Base-by-base conservation (phyloP, 2,113 vertebrate genomes). In the Lipophrys pholis region DNA sequence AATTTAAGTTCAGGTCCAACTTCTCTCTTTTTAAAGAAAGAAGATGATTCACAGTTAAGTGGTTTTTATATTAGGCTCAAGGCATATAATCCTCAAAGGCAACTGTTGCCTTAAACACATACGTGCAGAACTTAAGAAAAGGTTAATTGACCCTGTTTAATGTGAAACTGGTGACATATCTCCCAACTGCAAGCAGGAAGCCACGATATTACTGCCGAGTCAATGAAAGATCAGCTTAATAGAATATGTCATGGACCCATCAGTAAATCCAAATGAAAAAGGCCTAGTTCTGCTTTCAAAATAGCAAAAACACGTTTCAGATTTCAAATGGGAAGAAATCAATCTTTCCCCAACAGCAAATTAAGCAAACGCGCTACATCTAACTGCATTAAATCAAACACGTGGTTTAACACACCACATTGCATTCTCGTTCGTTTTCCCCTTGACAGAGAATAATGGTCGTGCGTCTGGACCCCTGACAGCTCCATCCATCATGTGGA, bases 381-480 rank as follows among this genome's bases (percentile, higher is more conserved):
- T 8, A 39, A 8, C 30, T 38, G 7, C 11, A 60, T 11, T 1
- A 11, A n/a, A 14, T 39, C 8, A 5, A 39, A 45, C 8, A 43
- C 36, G 15, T 45, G 14, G 30, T 8, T n/a, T 15, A 6, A 42
- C 53, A 59, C 41, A 39, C 15, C 6, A 46, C 8, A 6, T 12
- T 35, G 21, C n/a, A 39, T 11, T 54, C 11, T 64, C 10, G 35
- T 70, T 45, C 10, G 7, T 59, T 54, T 61, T 66, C 49, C 38
- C 39, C 16, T 42, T 16, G 35, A 53, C 30, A 40, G 6, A 43
- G 49, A 75, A 12, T 30, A 45, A 49, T 36, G 40, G 42, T 8
- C 11, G 16, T 5, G 10, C 17, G 51, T 73, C 42, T 57, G n/a
- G 21, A 49, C 12, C 30, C 15, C 1, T 30, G 3, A 14, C 8